Conservation (phyloP, 2,888 invertebrate genomes). For the Drosophila pegasa region DNA sequence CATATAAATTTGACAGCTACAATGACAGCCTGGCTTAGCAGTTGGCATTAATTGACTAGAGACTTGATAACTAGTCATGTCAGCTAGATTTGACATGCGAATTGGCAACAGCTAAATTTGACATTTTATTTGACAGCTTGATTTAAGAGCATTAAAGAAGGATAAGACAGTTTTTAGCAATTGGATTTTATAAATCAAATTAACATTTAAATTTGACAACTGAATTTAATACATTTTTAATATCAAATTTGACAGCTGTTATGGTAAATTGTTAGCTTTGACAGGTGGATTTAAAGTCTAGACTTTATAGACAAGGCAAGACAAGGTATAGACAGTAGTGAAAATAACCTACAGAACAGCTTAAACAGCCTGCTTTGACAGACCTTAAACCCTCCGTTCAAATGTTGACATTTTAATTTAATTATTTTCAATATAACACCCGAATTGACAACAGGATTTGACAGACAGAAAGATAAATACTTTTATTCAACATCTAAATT, state of each 20-base stretch:
- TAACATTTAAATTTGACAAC: not conserved
- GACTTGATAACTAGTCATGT: not conserved
- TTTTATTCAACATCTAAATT: not conserved
- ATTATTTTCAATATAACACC: not conserved
- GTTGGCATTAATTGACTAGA: not conserved
- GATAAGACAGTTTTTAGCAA: not conserved
- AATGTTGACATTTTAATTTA: not conserved
- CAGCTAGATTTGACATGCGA: not conserved
- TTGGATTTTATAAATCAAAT: not conserved
- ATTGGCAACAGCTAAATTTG: not conserved
- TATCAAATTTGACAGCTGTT: not conserved
- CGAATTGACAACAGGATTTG: not conserved
- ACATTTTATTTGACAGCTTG: not conserved
- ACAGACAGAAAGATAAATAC: not conserved
- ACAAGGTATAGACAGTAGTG: too few relatives aligned
- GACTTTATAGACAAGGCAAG: too few relatives aligned
- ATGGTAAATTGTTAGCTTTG: not conserved
- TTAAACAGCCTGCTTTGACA: not conserved
- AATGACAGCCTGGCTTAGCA: not conserved
- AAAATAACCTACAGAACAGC: too few relatives aligned
- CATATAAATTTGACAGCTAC: too few relatives aligned
- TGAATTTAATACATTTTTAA: not conserved
- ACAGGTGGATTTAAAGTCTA: too few relatives aligned
- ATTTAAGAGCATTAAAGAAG: too few relatives aligned
- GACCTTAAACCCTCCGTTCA: not conserved